phyloP scores from a whole-genome alignment of 1,140 invertebrate species.

The Cyrtorhinus lividipennis region DNA sequence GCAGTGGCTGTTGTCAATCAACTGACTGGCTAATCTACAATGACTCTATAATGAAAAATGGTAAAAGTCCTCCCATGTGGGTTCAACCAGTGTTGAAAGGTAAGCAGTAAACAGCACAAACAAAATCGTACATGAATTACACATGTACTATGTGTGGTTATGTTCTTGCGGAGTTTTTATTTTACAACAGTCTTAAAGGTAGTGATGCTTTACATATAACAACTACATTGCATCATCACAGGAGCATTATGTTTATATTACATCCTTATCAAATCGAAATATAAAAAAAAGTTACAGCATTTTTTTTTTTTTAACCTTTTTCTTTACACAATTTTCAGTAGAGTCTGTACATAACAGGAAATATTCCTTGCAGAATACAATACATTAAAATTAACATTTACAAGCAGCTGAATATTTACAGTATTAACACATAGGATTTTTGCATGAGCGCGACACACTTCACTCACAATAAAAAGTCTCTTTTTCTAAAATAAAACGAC shows the following conservation, averaged over 20 bases:
- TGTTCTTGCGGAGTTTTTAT: conserved; percentile 15
- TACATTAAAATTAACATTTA: conserved; percentile 20
- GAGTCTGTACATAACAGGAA: conserved; percentile 19
- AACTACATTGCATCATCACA: conserved; percentile 27
- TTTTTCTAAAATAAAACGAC: not conserved
- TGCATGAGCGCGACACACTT: conserved; percentile 8
- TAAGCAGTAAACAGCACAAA: too few relatives aligned
- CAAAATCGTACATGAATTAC: too few relatives aligned
- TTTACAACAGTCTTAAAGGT: conserved; percentile 26
- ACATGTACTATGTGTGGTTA: too few relatives aligned
- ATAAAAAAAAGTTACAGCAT: conserved; percentile 20
- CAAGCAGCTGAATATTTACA: conserved; percentile 22
- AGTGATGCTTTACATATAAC: conserved; percentile 22
- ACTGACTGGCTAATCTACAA: too few relatives aligned
- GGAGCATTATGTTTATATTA: conserved; percentile 23
- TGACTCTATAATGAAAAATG: too few relatives aligned
- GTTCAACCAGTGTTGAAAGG: too few relatives aligned
- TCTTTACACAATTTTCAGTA: conserved; percentile 13
- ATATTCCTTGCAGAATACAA: conserved; percentile 13
- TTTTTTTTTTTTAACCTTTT: too few relatives aligned
- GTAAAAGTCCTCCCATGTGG: too few relatives aligned
- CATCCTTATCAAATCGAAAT: conserved; percentile 18
- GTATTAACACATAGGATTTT: conserved; percentile 21
- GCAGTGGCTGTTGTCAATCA: too few relatives aligned
- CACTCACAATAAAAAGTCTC: conserved; percentile 10